A percentile compares a stretch with the other conserved stretches of the same genome.
These are phyloP conservation scores for Spodoptera exigua DNA, from an alignment of 2,888 invertebrate species.

Conservation along the genomic window DNA sequence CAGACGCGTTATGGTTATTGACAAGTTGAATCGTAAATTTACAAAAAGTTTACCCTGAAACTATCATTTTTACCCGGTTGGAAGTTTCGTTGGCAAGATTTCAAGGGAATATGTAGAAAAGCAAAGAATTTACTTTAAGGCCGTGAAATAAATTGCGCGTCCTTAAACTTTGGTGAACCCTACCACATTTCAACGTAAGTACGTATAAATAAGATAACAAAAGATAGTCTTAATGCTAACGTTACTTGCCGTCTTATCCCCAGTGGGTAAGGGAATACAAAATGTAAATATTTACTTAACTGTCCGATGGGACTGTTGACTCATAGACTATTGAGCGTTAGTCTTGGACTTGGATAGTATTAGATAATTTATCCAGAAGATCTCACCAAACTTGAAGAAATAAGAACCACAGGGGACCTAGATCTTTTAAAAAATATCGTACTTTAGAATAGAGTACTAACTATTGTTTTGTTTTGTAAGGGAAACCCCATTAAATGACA, in stretches of 20 bases:
- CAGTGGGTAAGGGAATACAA: neutral
- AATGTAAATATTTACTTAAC: conserved; percentile 12
- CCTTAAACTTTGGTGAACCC: conserved; percentile 64
- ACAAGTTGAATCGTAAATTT: too few relatives aligned
- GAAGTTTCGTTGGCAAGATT: conserved; percentile 16
- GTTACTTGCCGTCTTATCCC: conserved; percentile 35
- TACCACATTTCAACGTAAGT: conserved; percentile 53
- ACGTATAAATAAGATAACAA: conserved; percentile 52
- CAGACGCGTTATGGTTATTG: too few relatives aligned
- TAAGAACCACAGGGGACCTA: too few relatives aligned
- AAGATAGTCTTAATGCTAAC: conserved; percentile 39
- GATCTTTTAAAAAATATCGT: too few relatives aligned
- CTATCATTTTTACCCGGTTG: neutral
- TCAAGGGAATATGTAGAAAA: conserved; percentile 45
- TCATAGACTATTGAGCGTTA: too few relatives aligned
- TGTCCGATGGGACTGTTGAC: neutral
- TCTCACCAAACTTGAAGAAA: too few relatives aligned
- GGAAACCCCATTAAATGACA: too few relatives aligned
- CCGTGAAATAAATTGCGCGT: conserved; percentile 64
- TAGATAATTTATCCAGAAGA: too few relatives aligned
- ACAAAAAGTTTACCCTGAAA: too few relatives aligned
- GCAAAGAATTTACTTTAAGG: conserved; percentile 59
- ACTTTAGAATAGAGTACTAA: too few relatives aligned
- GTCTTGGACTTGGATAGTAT: too few relatives aligned
- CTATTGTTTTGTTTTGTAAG: too few relatives aligned